Evolutionary conservation across 2,888 invertebrate genomes (phyloP).

Genomic region (Antheraea assamensis): DNA sequence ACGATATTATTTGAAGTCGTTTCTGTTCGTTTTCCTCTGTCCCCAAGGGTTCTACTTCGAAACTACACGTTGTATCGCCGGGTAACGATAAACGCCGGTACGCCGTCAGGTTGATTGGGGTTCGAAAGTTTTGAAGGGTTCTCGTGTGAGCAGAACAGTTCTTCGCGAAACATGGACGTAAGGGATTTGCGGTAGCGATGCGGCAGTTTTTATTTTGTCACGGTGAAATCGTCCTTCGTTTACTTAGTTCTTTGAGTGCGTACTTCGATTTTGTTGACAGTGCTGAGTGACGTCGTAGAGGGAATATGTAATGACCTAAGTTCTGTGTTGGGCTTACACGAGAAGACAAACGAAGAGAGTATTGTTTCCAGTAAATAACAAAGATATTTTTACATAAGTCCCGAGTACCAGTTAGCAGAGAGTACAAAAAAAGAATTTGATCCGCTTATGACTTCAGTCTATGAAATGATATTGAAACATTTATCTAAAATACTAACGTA

Average conservation of each 20-base stretch:
- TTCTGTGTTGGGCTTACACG: background rate
- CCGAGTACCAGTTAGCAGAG: no score
- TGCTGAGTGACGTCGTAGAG: slow-evolving; percentile 10
- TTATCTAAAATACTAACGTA: no score
- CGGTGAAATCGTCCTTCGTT: background rate
- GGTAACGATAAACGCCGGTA: slow-evolving; percentile 34
- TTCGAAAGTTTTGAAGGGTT: slow-evolving; percentile 32
- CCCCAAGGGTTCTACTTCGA: slow-evolving; percentile 21
- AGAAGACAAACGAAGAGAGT: background rate
- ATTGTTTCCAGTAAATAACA: background rate
- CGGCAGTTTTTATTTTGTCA: slow-evolving; percentile 7
- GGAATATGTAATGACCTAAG: background rate
- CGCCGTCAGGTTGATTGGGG: slow-evolving; percentile 39
- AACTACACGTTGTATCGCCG: slow-evolving; percentile 22
- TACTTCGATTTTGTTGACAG: background rate
- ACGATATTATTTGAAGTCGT: background rate
- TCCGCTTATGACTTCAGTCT: no score
- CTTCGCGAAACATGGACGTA: slow-evolving; percentile 23
- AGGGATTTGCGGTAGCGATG: slow-evolving; percentile 21
- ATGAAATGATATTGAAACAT: no score
- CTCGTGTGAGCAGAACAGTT: slow-evolving; percentile 23
- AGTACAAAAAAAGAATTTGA: no score
- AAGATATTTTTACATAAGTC: no score
- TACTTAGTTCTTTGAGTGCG: background rate
- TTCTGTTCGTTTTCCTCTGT: slow-evolving; percentile 23